These are phyloP conservation scores for Corbicula japonica DNA, from an alignment of 2,888 invertebrate species.

Conservation along the genomic window DNA sequence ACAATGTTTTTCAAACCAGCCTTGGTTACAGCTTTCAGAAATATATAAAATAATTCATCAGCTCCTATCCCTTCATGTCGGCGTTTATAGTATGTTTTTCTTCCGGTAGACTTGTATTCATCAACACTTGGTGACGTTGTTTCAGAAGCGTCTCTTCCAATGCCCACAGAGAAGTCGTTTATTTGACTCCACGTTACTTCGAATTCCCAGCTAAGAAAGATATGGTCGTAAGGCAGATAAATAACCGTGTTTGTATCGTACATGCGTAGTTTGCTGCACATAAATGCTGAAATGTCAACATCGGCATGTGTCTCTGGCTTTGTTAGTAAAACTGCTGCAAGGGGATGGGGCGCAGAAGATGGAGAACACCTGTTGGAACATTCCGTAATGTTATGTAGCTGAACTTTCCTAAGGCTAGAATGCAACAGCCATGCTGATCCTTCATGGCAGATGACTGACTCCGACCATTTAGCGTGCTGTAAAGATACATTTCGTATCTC, in stretches of 20 bases:
- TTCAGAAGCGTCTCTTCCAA: conserved; percentile 28
- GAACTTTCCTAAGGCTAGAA: conserved; percentile 37
- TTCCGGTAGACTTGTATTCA: conserved; percentile 46
- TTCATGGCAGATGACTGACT: conserved; percentile 50
- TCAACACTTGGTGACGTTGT: conserved; percentile 47
- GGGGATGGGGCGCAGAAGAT: background rate
- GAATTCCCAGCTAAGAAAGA: conserved; percentile 55
- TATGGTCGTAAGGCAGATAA: conserved; percentile 56
- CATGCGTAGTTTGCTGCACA: conserved; percentile 19
- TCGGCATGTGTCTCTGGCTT: background rate
- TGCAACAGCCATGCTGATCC: conserved; percentile 43
- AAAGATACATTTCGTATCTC: background rate
- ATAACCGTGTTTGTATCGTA: conserved; percentile 20
- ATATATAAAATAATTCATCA: conserved; percentile 52
- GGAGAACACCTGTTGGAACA: conserved; percentile 24
- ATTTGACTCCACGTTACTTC: conserved; percentile 61
- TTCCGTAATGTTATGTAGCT: conserved; percentile 22
- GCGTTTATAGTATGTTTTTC: conserved; percentile 31
- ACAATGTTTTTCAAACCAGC: conserved; percentile 51
- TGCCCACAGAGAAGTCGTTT: conserved; percentile 51
- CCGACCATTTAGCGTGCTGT: conserved; percentile 27
- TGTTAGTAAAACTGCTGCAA: conserved; percentile 5
- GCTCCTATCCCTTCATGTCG: conserved; percentile 55
- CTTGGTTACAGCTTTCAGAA: conserved; percentile 62
- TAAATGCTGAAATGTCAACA: conserved; percentile 9